Conservation (phyloP, 1,140 invertebrate genomes). For the Panonychus citri region DNA sequence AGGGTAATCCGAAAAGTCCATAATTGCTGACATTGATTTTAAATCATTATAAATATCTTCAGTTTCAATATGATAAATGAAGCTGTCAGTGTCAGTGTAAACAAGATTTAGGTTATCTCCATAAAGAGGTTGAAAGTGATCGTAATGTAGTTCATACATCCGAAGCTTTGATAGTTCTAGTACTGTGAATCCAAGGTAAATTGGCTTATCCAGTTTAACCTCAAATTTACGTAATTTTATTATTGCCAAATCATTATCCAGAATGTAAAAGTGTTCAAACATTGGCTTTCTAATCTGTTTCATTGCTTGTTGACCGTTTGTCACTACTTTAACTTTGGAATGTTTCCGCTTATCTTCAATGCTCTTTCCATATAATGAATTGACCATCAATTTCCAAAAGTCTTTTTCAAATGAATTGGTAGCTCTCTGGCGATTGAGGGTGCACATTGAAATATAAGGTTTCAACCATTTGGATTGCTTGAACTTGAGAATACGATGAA, state of each 20-base stretch:
- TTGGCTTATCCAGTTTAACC: neutral
- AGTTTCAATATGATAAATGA: conserved; percentile 11
- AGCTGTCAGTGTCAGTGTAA: conserved; percentile 10
- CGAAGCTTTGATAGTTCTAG: conserved; percentile 16
- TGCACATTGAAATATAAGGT: conserved; percentile 25
- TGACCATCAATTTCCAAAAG: conserved; percentile 24
- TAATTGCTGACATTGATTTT: conserved; percentile 7
- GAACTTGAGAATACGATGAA: conserved; percentile 26
- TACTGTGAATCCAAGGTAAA: conserved; percentile 13
- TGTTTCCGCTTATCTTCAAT: conserved; percentile 27
- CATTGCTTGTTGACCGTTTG: conserved; percentile 17
- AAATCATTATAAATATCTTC: conserved; percentile 13
- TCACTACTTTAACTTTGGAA: conserved; percentile 22
- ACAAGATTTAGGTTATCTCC: conserved; percentile 6
- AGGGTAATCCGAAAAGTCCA: conserved; percentile 13
- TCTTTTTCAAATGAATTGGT: conserved; percentile 18
- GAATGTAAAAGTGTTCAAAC: conserved; percentile 19
- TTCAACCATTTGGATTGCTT: conserved; percentile 27
- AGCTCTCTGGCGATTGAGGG: conserved; percentile 14
- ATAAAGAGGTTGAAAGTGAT: conserved; percentile 15
- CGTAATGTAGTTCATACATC: conserved; percentile 20
- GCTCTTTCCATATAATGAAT: conserved; percentile 26
- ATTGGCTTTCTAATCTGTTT: conserved; percentile 21
- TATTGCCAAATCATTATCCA: conserved; percentile 11
- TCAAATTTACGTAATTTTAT: neutral